Evolutionary conservation across 2,113 vertebrate genomes (phyloP).

Genomic region (Tyto alba): DNA sequence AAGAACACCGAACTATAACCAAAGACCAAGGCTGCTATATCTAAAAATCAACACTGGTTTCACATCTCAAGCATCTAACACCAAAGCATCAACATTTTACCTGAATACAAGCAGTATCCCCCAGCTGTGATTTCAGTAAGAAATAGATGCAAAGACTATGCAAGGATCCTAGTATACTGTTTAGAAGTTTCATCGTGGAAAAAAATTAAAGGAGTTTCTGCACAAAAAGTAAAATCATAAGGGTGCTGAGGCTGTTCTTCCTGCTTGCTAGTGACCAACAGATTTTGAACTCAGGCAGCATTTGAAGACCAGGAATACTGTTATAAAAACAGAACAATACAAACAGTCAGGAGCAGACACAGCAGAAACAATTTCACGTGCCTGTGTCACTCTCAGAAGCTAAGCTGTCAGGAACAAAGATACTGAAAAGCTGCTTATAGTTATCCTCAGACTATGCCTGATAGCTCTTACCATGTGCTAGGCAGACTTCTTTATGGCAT

Average conservation of each 20-base stretch:
- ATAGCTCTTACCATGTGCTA: not conserved
- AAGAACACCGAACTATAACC: not conserved
- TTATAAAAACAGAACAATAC: not conserved
- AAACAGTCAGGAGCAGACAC: not conserved
- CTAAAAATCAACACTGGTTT: not conserved
- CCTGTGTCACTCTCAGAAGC: not conserved
- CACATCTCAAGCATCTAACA: not conserved
- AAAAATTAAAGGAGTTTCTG: not conserved
- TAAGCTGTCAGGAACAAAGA: not conserved
- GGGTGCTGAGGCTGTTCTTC: not conserved
- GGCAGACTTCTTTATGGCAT: not conserved
- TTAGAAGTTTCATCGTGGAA: fast-evolving
- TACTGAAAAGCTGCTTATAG: not conserved
- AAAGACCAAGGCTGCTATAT: not conserved
- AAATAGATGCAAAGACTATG: not conserved
- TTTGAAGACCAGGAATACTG: not conserved
- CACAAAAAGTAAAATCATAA: not conserved
- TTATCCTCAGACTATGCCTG: not conserved
- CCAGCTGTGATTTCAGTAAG: not conserved
- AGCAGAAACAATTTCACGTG: not conserved
- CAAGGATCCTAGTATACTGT: not conserved
- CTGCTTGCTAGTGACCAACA: not conserved
- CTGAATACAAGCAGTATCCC: fast-evolving
- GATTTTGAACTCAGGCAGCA: not conserved
- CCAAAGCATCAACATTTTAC: not conserved